phyloP scores from a whole-genome alignment of 1,140 invertebrate species.

The Drosophila neocordata region DNA sequence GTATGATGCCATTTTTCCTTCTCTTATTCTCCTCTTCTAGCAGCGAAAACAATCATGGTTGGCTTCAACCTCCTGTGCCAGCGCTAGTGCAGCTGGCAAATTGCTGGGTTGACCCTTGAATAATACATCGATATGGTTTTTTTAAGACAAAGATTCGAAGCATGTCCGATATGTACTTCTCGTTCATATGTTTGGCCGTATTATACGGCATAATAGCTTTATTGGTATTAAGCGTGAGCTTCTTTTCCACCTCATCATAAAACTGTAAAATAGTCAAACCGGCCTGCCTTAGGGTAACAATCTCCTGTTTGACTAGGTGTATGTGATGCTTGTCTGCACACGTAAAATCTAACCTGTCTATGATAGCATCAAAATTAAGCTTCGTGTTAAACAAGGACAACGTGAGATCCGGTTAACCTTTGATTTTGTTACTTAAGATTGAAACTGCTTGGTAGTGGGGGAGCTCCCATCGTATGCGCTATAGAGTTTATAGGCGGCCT shows the following conservation, averaged over 20 bases:
- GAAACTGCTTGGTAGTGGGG: too few species aligned
- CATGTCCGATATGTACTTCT: conserved; percentile 18
- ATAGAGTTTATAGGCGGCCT: too few species aligned
- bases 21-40: too few species aligned
- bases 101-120: conserved; percentile 17
- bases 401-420: too few species aligned
- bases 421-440: too few species aligned
- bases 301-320: conserved; percentile 28
- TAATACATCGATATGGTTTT: conserved; percentile 15
- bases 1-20: too few species aligned
- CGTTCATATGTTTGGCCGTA: conserved; percentile 22
- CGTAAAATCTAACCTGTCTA: conserved; percentile 22
- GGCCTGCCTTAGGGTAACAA: conserved; percentile 24
- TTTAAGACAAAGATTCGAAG: conserved; percentile 9
- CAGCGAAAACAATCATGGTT: conserved; percentile 19
- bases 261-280: conserved; percentile 35
- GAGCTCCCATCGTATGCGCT: too few species aligned
- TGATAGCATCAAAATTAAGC: conserved; percentile 22
- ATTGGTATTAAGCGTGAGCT: conserved; percentile 48
- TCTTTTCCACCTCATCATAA: conserved; percentile 43
- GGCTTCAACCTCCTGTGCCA: conserved; percentile 19
- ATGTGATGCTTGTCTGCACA: conserved; percentile 21
- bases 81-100: conserved; percentile 12
- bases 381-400: conserved; percentile 5
- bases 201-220: conserved; percentile 30